Evolutionary conservation across 2,113 vertebrate species (phyloP).

Genomic region (Canis aureus): DNA sequence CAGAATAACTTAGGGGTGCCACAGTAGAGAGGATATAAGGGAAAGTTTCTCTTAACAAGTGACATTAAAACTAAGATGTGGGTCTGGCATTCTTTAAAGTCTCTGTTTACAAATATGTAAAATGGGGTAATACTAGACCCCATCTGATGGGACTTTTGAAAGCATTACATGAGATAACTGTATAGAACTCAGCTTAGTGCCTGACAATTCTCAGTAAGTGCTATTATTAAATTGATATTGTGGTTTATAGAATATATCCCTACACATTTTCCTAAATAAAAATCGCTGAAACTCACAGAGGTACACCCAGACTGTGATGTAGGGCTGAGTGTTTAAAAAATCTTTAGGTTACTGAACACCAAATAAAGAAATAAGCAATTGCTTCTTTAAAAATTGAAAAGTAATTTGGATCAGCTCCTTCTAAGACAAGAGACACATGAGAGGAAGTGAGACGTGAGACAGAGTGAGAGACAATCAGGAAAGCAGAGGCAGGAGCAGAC

Average conservation of each 20-base stretch:
- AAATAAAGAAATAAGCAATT: neutral
- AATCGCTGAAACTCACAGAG: neutral
- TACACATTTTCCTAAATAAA: neutral
- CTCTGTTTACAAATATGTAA: neutral
- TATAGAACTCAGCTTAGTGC: neutral
- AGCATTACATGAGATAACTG: neutral
- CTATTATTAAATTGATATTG: neutral
- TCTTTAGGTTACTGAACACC: neutral
- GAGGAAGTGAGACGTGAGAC: neutral
- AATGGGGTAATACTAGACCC: neutral
- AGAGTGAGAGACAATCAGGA: accelerated
- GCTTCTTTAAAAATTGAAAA: neutral
- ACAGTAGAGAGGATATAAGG: accelerated
- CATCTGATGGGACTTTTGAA: neutral
- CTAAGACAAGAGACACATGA: neutral
- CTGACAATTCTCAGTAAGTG: neutral
- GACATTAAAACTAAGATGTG: neutral
- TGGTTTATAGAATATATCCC: neutral
- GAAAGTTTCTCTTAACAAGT: neutral
- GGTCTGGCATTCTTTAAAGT: neutral
- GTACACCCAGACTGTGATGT: neutral
- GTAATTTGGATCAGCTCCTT: neutral
- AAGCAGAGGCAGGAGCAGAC: neutral
- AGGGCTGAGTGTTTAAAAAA: neutral
- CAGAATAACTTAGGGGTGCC: neutral